These are phyloP conservation scores for Sinotaia quadrata DNA, from an alignment of 2,888 invertebrate genomes.

Conservation along the genomic window DNA sequence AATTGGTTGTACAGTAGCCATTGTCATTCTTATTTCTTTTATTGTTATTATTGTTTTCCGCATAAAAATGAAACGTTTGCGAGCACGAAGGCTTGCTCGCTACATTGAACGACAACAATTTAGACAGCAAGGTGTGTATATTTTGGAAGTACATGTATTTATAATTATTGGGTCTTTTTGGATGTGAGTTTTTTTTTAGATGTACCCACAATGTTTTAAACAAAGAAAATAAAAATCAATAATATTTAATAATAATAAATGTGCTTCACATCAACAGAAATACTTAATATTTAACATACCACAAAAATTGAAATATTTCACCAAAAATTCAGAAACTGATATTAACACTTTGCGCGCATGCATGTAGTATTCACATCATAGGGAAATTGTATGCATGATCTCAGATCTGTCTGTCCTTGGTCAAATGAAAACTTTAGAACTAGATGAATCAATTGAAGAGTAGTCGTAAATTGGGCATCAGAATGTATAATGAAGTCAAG, in stretches of 20 bases:
- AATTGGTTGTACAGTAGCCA: constrained; percentile 61
- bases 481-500: no score
- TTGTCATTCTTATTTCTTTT: constrained; percentile 61
- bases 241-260: neutral
- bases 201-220: neutral
- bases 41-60: constrained; percentile 61
- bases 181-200: neutral
- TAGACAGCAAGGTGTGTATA: neutral
- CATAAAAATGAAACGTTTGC: constrained; percentile 59
- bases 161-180: neutral
- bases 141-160: neutral
- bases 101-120: constrained; percentile 39
- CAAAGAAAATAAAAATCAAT: neutral
- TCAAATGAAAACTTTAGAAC: no score
- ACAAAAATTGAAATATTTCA: no score
- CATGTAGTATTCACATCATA: no score
- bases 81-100: constrained; percentile 44
- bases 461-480: no score
- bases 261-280: neutral
- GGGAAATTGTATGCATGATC: no score
- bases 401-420: no score
- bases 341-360: no score
- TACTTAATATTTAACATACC: no score
- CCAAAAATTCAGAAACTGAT: no score
- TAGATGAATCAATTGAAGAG: no score